These are phyloP conservation scores for Halictus rubicundus DNA, from an alignment of 1,140 invertebrate genomes.

Conservation along the genomic window DNA sequence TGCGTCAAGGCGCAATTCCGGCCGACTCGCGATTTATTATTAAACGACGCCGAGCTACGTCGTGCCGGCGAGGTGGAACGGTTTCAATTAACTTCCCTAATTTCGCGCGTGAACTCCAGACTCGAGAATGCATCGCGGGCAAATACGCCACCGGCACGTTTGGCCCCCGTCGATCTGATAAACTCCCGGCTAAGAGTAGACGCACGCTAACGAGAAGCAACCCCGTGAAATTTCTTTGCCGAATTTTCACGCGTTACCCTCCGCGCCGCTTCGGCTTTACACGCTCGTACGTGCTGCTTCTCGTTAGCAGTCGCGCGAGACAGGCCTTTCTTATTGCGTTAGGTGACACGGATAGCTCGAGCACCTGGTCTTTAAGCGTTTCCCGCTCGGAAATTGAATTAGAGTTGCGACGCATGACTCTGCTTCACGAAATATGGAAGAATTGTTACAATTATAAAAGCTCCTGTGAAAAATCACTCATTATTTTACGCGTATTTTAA, in stretches of 20 bases:
- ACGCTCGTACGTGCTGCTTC: neutral
- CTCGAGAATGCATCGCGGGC: slow-evolving; percentile 24
- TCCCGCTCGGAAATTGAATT: neutral
- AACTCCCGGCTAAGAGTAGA: slow-evolving; percentile 10
- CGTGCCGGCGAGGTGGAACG: neutral
- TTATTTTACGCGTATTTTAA: too few relatives aligned
- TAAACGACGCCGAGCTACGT: slow-evolving; percentile 12
- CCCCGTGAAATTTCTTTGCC: slow-evolving; percentile 4
- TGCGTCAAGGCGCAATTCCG: neutral
- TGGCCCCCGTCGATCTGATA: slow-evolving; percentile 21
- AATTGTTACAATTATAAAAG: too few relatives aligned
- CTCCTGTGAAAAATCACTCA: too few relatives aligned
- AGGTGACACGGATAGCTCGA: neutral
- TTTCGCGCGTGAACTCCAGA: slow-evolving; percentile 6
- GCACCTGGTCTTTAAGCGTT: slow-evolving; percentile 17
- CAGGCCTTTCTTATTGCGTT: slow-evolving; percentile 19
- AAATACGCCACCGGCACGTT: slow-evolving; percentile 27
- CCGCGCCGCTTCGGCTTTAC: neutral
- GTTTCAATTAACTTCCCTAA: slow-evolving; percentile 31
- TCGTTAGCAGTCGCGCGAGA: neutral
- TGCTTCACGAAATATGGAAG: neutral
- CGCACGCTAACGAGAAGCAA: slow-evolving; percentile 8
- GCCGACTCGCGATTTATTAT: slow-evolving; percentile 1
- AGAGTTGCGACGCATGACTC: neutral
- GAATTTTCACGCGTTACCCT: slow-evolving; percentile 3